These are phyloP conservation scores for Lepidocyrtinus sp. DNA, from an alignment of 2,888 invertebrate genomes.

Conservation along the genomic window DNA sequence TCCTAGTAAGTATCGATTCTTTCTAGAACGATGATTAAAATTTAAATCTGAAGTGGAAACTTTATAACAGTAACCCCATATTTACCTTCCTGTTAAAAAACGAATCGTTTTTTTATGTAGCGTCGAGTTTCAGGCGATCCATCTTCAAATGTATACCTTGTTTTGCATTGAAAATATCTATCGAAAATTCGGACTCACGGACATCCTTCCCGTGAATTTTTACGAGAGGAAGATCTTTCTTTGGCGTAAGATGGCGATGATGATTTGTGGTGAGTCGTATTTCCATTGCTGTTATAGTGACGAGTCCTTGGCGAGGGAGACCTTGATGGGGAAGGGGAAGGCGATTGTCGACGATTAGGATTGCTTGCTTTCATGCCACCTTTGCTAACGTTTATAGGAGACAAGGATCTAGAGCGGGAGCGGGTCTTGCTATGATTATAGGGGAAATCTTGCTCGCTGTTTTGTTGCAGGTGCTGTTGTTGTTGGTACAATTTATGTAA, in stretches of 20 bases:
- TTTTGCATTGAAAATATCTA: slow-evolving; percentile 6
- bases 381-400: slow-evolving; percentile 23
- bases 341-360: slow-evolving; percentile 24
- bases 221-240: slow-evolving; percentile 35
- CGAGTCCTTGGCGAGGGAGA: slow-evolving; percentile 24
- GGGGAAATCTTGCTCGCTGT: neutral
- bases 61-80: too few species aligned
- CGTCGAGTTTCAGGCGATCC: too few species aligned
- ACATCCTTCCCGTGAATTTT: slow-evolving; percentile 30
- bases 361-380: neutral
- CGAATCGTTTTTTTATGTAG: too few species aligned
- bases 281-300: slow-evolving; percentile 6
- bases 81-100: too few species aligned
- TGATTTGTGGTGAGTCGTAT: neutral
- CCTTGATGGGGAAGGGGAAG: slow-evolving; percentile 23
- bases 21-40: too few species aligned
- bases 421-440: slow-evolving; percentile 24
- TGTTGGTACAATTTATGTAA: slow-evolving; percentile 45
- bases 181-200: too few species aligned
- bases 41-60: too few species aligned
- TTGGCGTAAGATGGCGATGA: slow-evolving; percentile 5
- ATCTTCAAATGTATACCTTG: too few species aligned
- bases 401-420: slow-evolving; percentile 36
- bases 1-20: too few species aligned
- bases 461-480: slow-evolving; percentile 25